These are phyloP conservation scores for Amblyteles armatorius DNA, from an alignment of 2,888 invertebrate genomes.

Conservation along the genomic window DNA sequence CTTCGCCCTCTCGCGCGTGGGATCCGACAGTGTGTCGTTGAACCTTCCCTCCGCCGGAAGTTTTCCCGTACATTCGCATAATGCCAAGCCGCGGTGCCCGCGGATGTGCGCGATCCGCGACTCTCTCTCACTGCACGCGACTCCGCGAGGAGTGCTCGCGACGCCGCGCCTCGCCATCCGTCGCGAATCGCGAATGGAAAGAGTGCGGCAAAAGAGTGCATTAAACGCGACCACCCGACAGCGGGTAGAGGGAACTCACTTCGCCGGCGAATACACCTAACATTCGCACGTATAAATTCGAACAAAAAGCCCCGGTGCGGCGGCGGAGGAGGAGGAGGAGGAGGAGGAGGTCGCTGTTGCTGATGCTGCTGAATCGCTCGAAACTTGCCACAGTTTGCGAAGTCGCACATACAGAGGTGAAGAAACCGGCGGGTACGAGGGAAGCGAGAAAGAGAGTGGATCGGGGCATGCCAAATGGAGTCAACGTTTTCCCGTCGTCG, in stretches of 20 bases:
- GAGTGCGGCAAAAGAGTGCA: constrained; percentile 34
- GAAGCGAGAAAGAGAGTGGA: constrained; percentile 10
- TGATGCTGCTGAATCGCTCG: constrained; percentile 41
- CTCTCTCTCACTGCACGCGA: not conserved
- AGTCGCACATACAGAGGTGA: constrained; percentile 47
- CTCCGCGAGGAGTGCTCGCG: constrained; percentile 1
- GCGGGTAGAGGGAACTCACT: constrained; percentile 5
- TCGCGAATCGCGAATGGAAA: constrained; percentile 13
- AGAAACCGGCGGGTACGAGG: constrained; percentile 42
- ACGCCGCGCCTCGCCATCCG: not conserved
- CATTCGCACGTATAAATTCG: constrained; percentile 13
- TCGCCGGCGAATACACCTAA: constrained; percentile 1
- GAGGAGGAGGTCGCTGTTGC: not conserved
- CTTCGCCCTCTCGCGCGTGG: constrained; percentile 36
- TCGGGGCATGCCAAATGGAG: constrained; percentile 67
- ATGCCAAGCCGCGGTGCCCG: not conserved
- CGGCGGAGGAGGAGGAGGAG: not conserved
- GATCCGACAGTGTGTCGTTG: constrained; percentile 45
- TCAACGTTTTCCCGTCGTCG: constrained; percentile 63
- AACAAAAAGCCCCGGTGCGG: not conserved
- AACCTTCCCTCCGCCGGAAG: constrained; percentile 5
- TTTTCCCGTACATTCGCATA: constrained; percentile 28
- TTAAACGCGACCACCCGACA: constrained; percentile 33
- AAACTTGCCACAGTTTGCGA: constrained; percentile 45
- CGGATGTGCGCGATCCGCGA: constrained; percentile 21